Base-by-base conservation (phyloP, 2,113 vertebrate species). In the Platysteira castanea region DNA sequence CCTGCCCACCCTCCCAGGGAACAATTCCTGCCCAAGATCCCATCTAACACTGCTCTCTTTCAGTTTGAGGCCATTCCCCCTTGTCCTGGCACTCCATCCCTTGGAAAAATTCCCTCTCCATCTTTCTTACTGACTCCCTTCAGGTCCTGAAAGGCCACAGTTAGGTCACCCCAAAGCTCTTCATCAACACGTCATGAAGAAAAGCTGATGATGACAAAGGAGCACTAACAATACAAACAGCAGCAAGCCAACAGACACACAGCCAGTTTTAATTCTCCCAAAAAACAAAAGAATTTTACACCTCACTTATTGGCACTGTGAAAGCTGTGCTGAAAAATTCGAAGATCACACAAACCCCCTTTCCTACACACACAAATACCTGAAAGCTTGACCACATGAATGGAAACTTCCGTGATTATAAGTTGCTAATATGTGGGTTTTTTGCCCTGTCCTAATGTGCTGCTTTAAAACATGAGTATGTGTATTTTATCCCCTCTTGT, bases 31-130 rank as follows among this genome's bases (percentile, higher is more conserved):
- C 13, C 46, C 20, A 30, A 53, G 0, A 2, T n/a, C n/a, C 20
- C 7, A 75, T 2, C 60, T 15, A 46, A 0, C 27, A 23, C 77
- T 46, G 4, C 7, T 9, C 59, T 81, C 15, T 52, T 21, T 4
- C 50, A 31, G 2, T 35, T 0, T 5, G 28, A 46, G 53, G 11
- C 16, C 61, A 75, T 54, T 69, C 20, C 52, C 19, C 10, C 5
- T 1, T n/a, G 1, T 71, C 11, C 26, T 56, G n/a, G 12, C 39
- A 1, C 53, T 47, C 3, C 53, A 68, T 0, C 6, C 39, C 39
- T 19, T 35, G 30, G 7, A 5, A 75, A 41, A 7, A 4, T 6
- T 22, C 53, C 16, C 41, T 41, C 28, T 30, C 35, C 3, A 47
- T 22, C 16, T 26, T 75, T 41, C 28, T 33, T 18, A 13, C 7